Percentiles rank a stretch among this genome's conserved stretches.
These are phyloP conservation scores for Ceratina calcarata DNA, from an alignment of 1,140 invertebrate species.

Conservation along the genomic window DNA sequence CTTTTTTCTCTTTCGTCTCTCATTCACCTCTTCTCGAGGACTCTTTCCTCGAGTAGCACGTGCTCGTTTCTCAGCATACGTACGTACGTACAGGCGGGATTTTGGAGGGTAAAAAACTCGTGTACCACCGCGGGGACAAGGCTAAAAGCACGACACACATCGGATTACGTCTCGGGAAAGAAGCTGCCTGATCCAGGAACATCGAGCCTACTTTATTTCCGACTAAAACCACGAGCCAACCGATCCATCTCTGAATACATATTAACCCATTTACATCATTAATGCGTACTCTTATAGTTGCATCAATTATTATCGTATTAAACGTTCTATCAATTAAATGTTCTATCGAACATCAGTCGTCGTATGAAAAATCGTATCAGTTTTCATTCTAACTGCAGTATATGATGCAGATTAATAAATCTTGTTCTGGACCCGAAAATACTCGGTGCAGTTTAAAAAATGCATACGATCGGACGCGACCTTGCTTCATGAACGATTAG, in stretches of 20 bases:
- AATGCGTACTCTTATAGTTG: no score
- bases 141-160: conserved; percentile 59
- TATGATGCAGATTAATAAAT: not conserved
- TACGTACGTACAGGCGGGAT: conserved; percentile 53
- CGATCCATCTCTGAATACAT: no score
- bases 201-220: conserved; percentile 11
- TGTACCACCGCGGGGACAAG: conserved; percentile 60
- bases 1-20: conserved; percentile 31
- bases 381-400: no score
- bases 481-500: not conserved
- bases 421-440: not conserved
- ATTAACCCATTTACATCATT: no score
- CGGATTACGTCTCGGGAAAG: conserved; percentile 49
- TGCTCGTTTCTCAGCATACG: conserved; percentile 62
- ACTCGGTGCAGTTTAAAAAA: not conserved
- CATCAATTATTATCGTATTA: no score
- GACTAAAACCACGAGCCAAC: not conserved
- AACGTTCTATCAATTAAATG: no score
- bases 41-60: conserved; percentile 53
- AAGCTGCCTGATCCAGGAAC: conserved; percentile 19
- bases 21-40: conserved; percentile 47
- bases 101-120: conserved; percentile 63
- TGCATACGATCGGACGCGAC: not conserved
- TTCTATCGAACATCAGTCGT: no score
- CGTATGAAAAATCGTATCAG: no score